Base-by-base conservation (phyloP, 2,113 vertebrate genomes). In the Lophius piscatorius region DNA sequence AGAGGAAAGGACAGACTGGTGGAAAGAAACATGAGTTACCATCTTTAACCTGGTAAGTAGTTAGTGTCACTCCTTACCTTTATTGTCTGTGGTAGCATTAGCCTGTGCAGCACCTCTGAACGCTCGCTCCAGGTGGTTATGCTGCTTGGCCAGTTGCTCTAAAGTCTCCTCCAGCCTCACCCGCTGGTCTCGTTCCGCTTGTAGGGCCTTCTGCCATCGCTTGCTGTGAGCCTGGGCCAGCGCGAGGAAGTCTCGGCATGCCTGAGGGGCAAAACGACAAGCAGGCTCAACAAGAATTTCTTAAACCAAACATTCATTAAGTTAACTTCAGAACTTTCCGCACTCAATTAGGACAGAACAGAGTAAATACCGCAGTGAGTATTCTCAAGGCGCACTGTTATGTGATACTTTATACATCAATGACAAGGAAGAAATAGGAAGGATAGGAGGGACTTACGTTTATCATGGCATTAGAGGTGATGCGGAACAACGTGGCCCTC, bases 391-490 rank as follows among this genome's bases (percentile, higher is more conserved):
- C n/a, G n/a, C n/a, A n/a, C n/a, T n/a, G n/a, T n/a, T n/a, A n/a
- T n/a, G n/a, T n/a, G n/a, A n/a, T n/a, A n/a, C n/a, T n/a, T n/a
- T n/a, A n/a, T n/a, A n/a, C n/a, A n/a, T n/a, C n/a, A n/a, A n/a
- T n/a, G n/a, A n/a, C n/a, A n/a, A n/a, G n/a, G n/a, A n/a, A n/a
- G n/a, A n/a, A n/a, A n/a, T n/a, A n/a, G n/a, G n/a, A n/a, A n/a
- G n/a, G n/a, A n/a, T n/a, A n/a, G n/a, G n/a, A n/a, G 4, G n/a
- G 9, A 81, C 95, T 91, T 89, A 99, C 97, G 0, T 99, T 98
- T 81, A 98, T 99, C 96, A 98, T 99, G 74, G 97, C 97, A 1
- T 98, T 98, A 61, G 97, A 98, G 1, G 97, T 98, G 90, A 99
- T 99, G 78, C 96, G 90, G 76, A 98, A 99, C 45, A 99, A 92